Evolutionary conservation across 2,888 invertebrate species (phyloP).

Genomic region (Chloroclystis v-ata): DNA sequence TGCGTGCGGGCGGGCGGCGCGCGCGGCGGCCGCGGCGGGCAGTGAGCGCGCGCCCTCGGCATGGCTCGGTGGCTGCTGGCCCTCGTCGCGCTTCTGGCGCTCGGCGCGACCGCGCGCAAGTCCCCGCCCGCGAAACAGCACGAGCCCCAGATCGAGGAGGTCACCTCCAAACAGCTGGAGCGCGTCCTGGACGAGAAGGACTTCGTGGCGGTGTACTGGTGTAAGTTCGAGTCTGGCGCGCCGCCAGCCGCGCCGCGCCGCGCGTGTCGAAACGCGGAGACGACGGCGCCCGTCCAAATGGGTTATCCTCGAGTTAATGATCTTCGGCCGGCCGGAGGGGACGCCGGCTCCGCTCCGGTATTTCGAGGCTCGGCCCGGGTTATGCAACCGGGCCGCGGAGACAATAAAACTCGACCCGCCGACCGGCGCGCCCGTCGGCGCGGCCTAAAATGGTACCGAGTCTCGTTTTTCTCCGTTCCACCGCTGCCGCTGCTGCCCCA

Average conservation of each 20-base stretch:
- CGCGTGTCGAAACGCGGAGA: constrained; percentile 59
- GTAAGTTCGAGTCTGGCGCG: constrained; percentile 83
- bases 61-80: constrained; percentile 76
- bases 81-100: constrained; percentile 74
- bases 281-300: constrained; percentile 65
- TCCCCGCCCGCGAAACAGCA: constrained; percentile 56
- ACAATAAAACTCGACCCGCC: constrained; percentile 73
- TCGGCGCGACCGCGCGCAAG: constrained; percentile 72
- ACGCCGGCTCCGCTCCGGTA: constrained; percentile 51
- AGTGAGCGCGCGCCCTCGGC: constrained; percentile 74
- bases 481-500: constrained; percentile 55
- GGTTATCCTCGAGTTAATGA: constrained; percentile 68
- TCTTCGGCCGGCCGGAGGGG: constrained; percentile 60
- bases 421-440: constrained; percentile 57
- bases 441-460: constrained; percentile 75
- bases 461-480: constrained; percentile 68
- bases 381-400: constrained; percentile 69
- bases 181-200: constrained; percentile 93
- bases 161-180: constrained; percentile 94
- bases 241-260: constrained; percentile 46
- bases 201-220: constrained; percentile 97
- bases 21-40: constrained; percentile 40
- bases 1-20: constrained; percentile 30
- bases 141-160: constrained; percentile 93
- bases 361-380: constrained; percentile 59